A percentile compares a stretch with the other conserved stretches of the same genome.
Evolutionary conservation across 2,797 vertebrate species (phyloP).

Genomic region (Choloepus didactylus): DNA sequence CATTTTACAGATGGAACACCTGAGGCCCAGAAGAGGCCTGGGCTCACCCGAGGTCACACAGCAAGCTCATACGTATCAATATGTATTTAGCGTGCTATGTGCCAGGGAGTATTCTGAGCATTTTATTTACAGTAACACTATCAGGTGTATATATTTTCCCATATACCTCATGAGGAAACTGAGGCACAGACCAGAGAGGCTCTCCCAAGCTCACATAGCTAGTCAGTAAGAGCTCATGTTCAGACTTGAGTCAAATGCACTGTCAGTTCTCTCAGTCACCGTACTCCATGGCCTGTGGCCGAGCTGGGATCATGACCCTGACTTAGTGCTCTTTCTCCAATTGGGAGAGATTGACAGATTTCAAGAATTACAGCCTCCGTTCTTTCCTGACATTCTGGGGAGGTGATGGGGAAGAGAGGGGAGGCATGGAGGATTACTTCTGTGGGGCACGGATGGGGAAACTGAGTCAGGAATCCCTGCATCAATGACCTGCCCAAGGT

Average conservation of each 20-base stretch:
- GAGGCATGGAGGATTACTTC: background rate
- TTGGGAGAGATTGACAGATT: background rate
- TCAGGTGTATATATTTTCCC: background rate
- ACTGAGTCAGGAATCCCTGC: background rate
- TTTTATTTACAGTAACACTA: background rate
- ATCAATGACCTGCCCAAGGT: background rate
- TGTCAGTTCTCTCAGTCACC: background rate
- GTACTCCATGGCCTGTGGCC: fast-evolving
- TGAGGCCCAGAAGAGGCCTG: background rate
- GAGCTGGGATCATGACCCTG: fast-evolving
- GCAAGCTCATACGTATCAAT: background rate
- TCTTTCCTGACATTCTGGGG: background rate
- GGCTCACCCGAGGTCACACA: background rate
- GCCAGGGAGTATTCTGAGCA: background rate
- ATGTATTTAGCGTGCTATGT: background rate
- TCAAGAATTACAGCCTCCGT: background rate
- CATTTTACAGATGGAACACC: background rate
- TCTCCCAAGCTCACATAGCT: background rate
- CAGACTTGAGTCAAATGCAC: background rate
- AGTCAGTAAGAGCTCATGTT: background rate
- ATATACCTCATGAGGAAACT: background rate
- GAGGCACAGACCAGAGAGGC: background rate
- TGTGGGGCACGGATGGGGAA: background rate
- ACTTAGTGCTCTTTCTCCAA: background rate
- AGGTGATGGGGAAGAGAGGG: background rate